Base-by-base conservation (phyloP, 2,113 vertebrate species). In the Columba janthina region DNA sequence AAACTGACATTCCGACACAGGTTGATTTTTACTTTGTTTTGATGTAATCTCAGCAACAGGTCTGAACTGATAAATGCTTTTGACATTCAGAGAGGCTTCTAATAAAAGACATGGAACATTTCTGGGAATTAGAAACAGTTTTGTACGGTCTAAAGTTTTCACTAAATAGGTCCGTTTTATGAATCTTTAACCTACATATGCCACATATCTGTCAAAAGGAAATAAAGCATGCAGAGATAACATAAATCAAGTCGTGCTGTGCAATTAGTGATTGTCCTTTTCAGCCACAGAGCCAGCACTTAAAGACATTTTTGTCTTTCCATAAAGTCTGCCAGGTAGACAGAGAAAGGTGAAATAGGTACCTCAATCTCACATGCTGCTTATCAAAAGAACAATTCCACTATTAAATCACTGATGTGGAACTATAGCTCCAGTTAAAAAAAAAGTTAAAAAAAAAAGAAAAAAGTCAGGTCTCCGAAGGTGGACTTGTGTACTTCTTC, bases 381-480 rank as follows among this genome's bases (percentile, higher is more conserved):
- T 85, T 73, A 95, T 97, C 56, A 50, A 67, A 79, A 85, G 84
- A 88, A 87, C 89, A 89, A 60, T 75, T 65, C 67, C 3, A 65
- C 71, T 70, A 57, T 92, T 73, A 92, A 96, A 72, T 72, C 78
- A 76, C 48, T 80, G 72, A 70, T 1, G 46, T 69, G 87, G 67
- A 94, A 90, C 82, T 72, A 13, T 21, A 90, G 60, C n/a, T 92
- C 31, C 57, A 34, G 48, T 44, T 80, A 75, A 0, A 25, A 56
- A 75, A 84, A 42, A 56, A 38, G 74, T 38, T 38, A 78, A 75
- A 64, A 42, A 65, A 75, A 0, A 25, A 42, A 56, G 34, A 76
- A 81, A 75, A 64, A 46, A 67, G 16, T 44, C 60, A 36, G 15
- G 29, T 53, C 64, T 46, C 83, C 16, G 5, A 51, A 82, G 56